Evolutionary conservation across 2,113 vertebrate species (phyloP), one percentile per base, ranked within the genome.

Genomic region (Nothocercus julius): DNA sequence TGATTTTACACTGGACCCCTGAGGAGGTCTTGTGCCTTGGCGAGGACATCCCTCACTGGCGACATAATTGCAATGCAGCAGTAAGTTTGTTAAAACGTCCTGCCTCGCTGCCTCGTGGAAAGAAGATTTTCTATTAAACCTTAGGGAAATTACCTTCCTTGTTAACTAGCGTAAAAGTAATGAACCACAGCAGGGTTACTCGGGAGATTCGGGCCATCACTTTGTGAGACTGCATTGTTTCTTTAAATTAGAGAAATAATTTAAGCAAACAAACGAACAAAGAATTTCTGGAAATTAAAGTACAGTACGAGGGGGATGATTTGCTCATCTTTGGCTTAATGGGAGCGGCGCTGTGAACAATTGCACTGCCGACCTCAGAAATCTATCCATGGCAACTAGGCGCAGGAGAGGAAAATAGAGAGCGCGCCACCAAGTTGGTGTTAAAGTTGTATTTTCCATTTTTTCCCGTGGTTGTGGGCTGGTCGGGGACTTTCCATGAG

Each of bases 221-320:
- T 90, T 88, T 17, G 22, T 79, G 77, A 93, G 85, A 3, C 82
- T 67, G 76, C 90, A 91, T 89, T 97, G 93, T 95, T 96, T 94
- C 96, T 91, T 95, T 90, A 95, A 97, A 96, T 94, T 76, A 91
- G 87, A 90, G 90, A 88, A 95, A 96, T 94, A 95, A 96, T 94
- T 95, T 96, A 96, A 94, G 93, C 85, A 95, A 95, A 97, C 95
- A 96, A 96, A 95, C 1, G 82, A 82, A 93, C 61, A 95, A 96
- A 93, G 90, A 81, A 78, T 94, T 97, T 95, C 80, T 97, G 93
- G 94, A 96, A 96, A 97, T 95, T 91, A 78, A 90, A 95, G 79
- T 54, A 81, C 17, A 2, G 82, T 63, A 81, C 15, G 36, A 89
- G 82, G 67, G 82, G 84, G 89, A 72, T 93, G 91, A 90, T 91